Percentiles rank a stretch among this genome's conserved stretches.
Evolutionary conservation across 2,113 vertebrate genomes (phyloP).

Genomic region (Pteronura brasiliensis): DNA sequence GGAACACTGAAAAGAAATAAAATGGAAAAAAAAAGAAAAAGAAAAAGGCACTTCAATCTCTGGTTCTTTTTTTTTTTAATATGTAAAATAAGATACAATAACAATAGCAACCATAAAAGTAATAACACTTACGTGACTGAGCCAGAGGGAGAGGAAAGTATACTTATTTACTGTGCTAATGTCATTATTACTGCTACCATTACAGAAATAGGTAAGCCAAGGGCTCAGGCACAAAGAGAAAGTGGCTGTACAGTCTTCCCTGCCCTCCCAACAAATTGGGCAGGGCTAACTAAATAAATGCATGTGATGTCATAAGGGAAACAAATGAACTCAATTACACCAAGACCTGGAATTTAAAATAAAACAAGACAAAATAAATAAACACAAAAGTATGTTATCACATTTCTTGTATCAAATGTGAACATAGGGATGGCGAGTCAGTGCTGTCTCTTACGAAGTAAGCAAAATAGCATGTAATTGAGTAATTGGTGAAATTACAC

Average conservation of each 20-base stretch:
- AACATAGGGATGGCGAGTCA: constrained; percentile 33
- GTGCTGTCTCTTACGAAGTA: constrained; percentile 24
- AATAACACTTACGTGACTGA: not conserved
- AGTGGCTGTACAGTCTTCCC: not conserved
- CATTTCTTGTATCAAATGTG: not conserved
- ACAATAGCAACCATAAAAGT: not conserved
- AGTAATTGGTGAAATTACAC: constrained; percentile 70
- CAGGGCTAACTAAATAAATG: not conserved
- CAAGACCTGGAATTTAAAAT: not conserved
- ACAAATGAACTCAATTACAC: not conserved
- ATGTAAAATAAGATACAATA: not conserved
- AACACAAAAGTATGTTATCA: accelerated
- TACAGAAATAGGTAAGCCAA: not conserved
- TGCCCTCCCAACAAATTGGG: not conserved
- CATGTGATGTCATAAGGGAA: not conserved
- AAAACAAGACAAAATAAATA: not conserved
- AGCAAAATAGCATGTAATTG: constrained; percentile 66
- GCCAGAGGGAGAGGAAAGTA: not conserved
- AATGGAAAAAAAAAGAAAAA: too few species aligned
- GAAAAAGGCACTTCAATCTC: not conserved
- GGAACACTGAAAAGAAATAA: too few species aligned
- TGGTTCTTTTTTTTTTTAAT: not conserved
- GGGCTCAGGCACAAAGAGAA: not conserved
- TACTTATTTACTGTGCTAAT: not conserved
- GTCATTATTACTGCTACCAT: not conserved